Evolutionary conservation across 2,888 invertebrate species (phyloP).

Genomic region (Eumerus sabulonum): DNA sequence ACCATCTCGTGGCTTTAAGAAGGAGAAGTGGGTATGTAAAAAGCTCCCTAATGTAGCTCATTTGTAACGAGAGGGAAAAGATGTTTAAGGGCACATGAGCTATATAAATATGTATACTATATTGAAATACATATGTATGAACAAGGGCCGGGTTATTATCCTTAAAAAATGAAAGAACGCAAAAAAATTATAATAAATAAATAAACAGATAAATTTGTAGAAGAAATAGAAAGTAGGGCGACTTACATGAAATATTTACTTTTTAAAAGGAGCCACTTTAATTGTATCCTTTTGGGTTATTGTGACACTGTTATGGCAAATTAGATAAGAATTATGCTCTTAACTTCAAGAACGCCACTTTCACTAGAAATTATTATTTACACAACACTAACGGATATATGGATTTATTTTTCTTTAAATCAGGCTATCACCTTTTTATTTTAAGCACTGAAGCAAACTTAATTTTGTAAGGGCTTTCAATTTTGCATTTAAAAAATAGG

Average conservation of each 20-base stretch:
- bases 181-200: background rate
- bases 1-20: conserved; percentile 44
- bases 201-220: background rate
- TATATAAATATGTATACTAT: conserved; percentile 2
- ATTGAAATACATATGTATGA: background rate
- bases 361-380: background rate
- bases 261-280: conserved; percentile 13
- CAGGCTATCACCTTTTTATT: background rate
- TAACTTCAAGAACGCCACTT: conserved; percentile 7
- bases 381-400: background rate
- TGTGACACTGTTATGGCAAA: too few species aligned
- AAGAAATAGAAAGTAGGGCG: background rate
- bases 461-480: background rate
- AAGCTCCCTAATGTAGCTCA: conserved; percentile 57
- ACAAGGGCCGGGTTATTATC: background rate
- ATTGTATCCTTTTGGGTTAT: conserved; percentile 57
- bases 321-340: conserved; percentile 45
- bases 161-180: conserved; percentile 1
- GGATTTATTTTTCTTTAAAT: conserved; percentile 2
- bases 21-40: conserved; percentile 8
- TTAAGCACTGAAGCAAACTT: background rate
- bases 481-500: conserved; percentile 1
- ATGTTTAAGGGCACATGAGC: conserved; percentile 13
- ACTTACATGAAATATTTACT: conserved; percentile 55
- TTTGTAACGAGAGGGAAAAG: conserved; percentile 48